Evolutionary conservation across 2,888 invertebrate genomes (phyloP), one percentile per base, ranked within the genome.

Genomic region (Cheilosia impressa): DNA sequence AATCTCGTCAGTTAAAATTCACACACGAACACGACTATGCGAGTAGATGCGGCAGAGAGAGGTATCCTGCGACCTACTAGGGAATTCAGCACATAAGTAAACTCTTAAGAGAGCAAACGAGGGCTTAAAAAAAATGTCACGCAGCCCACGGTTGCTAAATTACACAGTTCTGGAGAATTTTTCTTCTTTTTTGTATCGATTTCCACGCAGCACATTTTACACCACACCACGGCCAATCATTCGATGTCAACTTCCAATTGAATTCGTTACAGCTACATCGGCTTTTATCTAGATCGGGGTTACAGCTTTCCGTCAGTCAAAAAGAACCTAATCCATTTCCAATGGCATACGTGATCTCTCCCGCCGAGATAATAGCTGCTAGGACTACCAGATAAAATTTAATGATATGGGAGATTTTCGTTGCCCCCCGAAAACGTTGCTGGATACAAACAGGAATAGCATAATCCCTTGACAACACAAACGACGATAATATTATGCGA

Each of bases 271-370:
- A 60, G 55, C 78, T 62, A 50, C 22, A 72, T 57, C 60, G 22
- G 34, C 50, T 65, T 77, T 41, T 66, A 66, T 75, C 69, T 34
- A 55, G 45, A 72, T 71, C 66, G 77, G 53, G 53, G 72, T 72
- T 77, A 63, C 68, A 66, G 58, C 38, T 57, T 65, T 55, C 13
- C 66, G 62, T 65, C 79, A 75, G 62, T 62, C 65, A 53, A 41
- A 71, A 68, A 43, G 50, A 38, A 66, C 65, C 52, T 75, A 76
- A 84, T 75, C 69, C 75, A 4, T 76, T 80, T 80, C 47, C 45
- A 84, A 84, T 84, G 75, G 58, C 45, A 80, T 60, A 80, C 84
- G 84, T 80, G 84, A 84, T 84, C 80, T 66, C 58, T 71, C 43
- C 19, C 27, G n/a, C 17, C 41, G n/a, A 41, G 47, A 71, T 65